These are phyloP conservation scores for Platyrinchus mystaceus DNA, from an alignment of 2,797 vertebrate genomes.

Conservation along the genomic window DNA sequence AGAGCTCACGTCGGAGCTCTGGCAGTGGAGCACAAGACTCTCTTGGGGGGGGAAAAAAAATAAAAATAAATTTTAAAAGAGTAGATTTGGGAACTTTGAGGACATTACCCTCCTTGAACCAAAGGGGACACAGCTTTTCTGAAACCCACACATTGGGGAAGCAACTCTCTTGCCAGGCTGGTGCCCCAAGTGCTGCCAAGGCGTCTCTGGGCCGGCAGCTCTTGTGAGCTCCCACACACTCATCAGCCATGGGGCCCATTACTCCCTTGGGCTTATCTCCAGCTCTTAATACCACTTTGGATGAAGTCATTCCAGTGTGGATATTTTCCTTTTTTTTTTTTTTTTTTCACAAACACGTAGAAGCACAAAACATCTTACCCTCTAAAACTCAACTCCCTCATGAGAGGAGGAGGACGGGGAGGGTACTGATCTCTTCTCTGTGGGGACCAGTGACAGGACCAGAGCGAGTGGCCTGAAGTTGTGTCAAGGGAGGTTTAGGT, in stretches of 20 bases:
- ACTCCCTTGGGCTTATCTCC: not conserved
- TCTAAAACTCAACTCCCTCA: not conserved
- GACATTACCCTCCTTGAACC: not conserved
- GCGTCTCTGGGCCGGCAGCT: not conserved
- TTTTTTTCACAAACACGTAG: not conserved
- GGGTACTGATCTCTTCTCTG: not conserved
- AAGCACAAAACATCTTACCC: not conserved
- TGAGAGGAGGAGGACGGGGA: not conserved
- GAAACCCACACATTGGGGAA: not conserved
- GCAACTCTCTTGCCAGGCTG: not conserved
- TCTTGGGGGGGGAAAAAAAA: not conserved
- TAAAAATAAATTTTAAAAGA: fast-evolving
- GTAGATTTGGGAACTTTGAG: not conserved
- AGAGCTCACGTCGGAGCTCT: fast-evolving
- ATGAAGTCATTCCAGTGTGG: not conserved
- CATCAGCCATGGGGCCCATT: not conserved
- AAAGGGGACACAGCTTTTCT: not conserved
- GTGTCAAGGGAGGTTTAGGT: not conserved
- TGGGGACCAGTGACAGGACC: not conserved
- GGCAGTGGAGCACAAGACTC: not conserved
- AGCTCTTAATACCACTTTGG: not conserved
- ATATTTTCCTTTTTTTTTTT: not conserved
- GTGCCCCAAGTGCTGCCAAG: not conserved
- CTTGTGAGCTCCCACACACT: not conserved
- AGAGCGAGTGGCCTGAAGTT: not conserved